Conservation (phyloP, 2,888 invertebrate genomes). For the Drosophila emarginata region DNA sequence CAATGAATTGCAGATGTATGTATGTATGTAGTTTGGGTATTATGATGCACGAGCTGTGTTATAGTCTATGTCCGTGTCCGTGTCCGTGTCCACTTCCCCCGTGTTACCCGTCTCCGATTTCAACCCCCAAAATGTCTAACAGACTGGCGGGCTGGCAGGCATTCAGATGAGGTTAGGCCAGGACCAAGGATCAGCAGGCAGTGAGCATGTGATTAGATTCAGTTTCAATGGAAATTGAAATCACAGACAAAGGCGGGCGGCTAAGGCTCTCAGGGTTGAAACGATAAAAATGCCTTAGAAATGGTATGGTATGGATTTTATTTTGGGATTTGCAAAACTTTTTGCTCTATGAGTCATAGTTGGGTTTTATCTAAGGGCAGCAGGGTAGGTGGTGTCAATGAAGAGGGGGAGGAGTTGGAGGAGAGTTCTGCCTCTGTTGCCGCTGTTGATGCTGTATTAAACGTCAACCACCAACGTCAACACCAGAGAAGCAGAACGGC, state of each 20-base stretch:
- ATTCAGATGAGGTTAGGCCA: conserved; percentile 30
- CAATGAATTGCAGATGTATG: too few relatives aligned
- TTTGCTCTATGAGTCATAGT: conserved; percentile 36
- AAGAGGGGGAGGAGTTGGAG: background rate
- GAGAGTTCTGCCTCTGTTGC: conserved; percentile 48
- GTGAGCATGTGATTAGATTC: conserved; percentile 78
- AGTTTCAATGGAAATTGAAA: conserved; percentile 79
- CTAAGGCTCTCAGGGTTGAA: conserved; percentile 18
- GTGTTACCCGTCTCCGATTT: conserved; percentile 13
- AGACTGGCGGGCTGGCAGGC: conserved; percentile 3
- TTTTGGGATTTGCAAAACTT: conserved; percentile 56
- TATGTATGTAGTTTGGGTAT: conserved; percentile 45
- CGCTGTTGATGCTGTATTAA: conserved; percentile 58
- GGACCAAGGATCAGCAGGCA: conserved; percentile 60
- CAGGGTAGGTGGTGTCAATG: conserved; percentile 19
- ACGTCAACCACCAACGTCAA: conserved; percentile 71
- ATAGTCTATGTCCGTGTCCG: conserved; percentile 12
- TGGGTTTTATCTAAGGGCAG: conserved; percentile 7
- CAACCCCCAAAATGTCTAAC: conserved; percentile 50
- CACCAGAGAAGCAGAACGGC: conserved; percentile 33
- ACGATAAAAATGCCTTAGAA: conserved; percentile 44
- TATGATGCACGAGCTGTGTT: conserved; percentile 56
- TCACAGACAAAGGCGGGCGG: conserved; percentile 66
- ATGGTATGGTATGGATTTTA: conserved; percentile 37
- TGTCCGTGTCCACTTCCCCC: background rate